These are phyloP conservation scores for Drosophila subpulchrella DNA, from an alignment of 1,140 invertebrate species.

Conservation along the genomic window DNA sequence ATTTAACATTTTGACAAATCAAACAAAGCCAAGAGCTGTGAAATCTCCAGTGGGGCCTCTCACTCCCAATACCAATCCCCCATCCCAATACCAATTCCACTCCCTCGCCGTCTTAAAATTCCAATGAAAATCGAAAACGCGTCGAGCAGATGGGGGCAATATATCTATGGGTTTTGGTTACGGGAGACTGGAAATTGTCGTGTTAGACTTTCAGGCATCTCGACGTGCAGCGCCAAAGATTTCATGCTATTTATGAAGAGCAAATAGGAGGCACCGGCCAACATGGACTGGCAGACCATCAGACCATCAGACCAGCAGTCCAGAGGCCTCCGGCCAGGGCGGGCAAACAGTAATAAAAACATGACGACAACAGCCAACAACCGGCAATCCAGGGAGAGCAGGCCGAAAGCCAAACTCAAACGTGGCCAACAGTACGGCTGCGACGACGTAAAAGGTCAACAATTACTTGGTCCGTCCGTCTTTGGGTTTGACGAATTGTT, in stretches of 20 bases:
- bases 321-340: constrained; percentile 59
- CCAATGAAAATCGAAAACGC: constrained; percentile 77
- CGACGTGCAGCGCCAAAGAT: constrained; percentile 74
- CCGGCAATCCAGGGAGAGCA: constrained; percentile 27
- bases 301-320: constrained; percentile 5
- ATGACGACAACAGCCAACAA: constrained; percentile 64
- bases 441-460: constrained; percentile 80
- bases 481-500: constrained; percentile 73
- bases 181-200: constrained; percentile 69
- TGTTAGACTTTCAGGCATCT: constrained; percentile 83
- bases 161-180: constrained; percentile 34
- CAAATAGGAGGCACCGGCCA: constrained; percentile 59
- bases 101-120: constrained; percentile 41
- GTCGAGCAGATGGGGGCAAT: constrained; percentile 35
- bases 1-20: constrained; percentile 55
- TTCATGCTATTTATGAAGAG: constrained; percentile 81
- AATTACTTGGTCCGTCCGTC: constrained; percentile 72
- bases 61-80: not conserved
- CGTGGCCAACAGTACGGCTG: constrained; percentile 51
- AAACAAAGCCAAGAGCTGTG: constrained; percentile 59
- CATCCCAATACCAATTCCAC: not conserved
- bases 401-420: constrained; percentile 60
- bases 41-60: constrained; percentile 39
- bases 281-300: constrained; percentile 3
- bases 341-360: constrained; percentile 81